Conservation (phyloP, 2,888 invertebrate species). For the Bombylius major region DNA sequence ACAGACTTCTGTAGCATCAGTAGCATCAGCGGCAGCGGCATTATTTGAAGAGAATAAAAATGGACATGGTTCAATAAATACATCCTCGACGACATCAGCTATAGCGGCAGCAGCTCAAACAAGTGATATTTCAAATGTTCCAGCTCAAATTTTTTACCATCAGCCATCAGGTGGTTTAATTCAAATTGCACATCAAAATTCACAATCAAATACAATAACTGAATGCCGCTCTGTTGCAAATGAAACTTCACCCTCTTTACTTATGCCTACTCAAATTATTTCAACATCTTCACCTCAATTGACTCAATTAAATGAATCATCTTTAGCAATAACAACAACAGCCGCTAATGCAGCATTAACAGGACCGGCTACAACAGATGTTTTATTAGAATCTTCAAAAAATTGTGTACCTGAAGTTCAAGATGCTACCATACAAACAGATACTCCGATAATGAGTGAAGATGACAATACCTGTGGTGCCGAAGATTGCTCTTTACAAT, state of each 20-base stretch:
- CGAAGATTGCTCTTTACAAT: slow-evolving; percentile 12
- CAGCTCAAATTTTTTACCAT: slow-evolving; percentile 16
- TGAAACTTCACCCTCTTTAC: slow-evolving; percentile 6
- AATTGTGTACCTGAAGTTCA: slow-evolving; percentile 48
- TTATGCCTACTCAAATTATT: slow-evolving; percentile 1
- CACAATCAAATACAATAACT: slow-evolving; percentile 4
- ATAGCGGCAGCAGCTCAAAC: slow-evolving; percentile 16
- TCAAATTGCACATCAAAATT: slow-evolving; percentile 14
- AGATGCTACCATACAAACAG: slow-evolving; percentile 75
- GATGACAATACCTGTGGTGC: slow-evolving; percentile 41
- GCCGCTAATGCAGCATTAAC: neutral
- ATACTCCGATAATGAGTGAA: slow-evolving; percentile 56
- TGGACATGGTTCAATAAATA: neutral
- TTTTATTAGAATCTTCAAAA: slow-evolving; percentile 33
- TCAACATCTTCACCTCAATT: slow-evolving; percentile 2
- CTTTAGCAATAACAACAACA: too few species aligned
- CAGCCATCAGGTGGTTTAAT: slow-evolving; percentile 14
- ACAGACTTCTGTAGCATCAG: slow-evolving; percentile 23
- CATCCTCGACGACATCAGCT: slow-evolving; percentile 16
- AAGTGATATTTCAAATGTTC: slow-evolving; percentile 12
- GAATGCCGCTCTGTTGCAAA: slow-evolving; percentile 8
- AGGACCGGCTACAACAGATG: slow-evolving; percentile 41
- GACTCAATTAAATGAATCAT: neutral
- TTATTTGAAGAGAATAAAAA: slow-evolving; percentile 19
- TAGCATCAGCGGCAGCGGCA: slow-evolving; percentile 21